Evolutionary conservation across 2,113 vertebrate genomes (phyloP), one percentile per base, ranked within the genome.

Genomic region (Gopherus evgoodei): DNA sequence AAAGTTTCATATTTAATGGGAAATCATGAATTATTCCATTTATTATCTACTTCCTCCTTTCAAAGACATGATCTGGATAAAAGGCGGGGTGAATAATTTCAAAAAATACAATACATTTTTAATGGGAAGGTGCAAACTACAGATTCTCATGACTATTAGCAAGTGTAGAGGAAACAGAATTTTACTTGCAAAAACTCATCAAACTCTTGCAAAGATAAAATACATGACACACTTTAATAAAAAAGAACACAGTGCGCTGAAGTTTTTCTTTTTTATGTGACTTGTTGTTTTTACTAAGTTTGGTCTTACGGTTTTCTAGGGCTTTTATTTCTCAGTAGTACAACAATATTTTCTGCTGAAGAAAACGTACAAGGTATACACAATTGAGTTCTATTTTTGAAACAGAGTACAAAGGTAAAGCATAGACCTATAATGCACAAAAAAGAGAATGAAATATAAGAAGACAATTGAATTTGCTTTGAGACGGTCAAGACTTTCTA

Each of bases 1-100:
- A 99, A 99, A 99, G 98, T 99, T 99, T 99, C 99, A 99, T 99
- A 99, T 99, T 99, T 99, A 99, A 99, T 99, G 99, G 99, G 99
- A 98, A 98, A 98, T 99, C 99, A 99, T 99, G 98, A 99, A 99
- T 99, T 99, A 99, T 99, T 99, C 99, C 97, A 99, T 99, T 99
- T 99, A 99, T 99, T 99, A 99, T 99, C 99, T 98, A 99, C 98
- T 99, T 98, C 98, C 98, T 98, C 98, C 98, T 99, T 99, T 99
- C 99, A 99, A 99, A 99, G 99, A 99, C 99, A 98, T 98, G 98
- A 98, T 98, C 98, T 98, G 98, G 98, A 99, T 99, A 98, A 99
- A 99, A 99, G 99, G 99, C 99, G 99, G 98, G 98, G 98, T 98
- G 98, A 99, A 99, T 98, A 98, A 98, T 99, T 98, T 98, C 98